A percentile compares a stretch with the other conserved stretches of the same genome.
phyloP scores from a whole-genome alignment of 2,113 vertebrate genomes.

The Psilopogon haemacephalus region DNA sequence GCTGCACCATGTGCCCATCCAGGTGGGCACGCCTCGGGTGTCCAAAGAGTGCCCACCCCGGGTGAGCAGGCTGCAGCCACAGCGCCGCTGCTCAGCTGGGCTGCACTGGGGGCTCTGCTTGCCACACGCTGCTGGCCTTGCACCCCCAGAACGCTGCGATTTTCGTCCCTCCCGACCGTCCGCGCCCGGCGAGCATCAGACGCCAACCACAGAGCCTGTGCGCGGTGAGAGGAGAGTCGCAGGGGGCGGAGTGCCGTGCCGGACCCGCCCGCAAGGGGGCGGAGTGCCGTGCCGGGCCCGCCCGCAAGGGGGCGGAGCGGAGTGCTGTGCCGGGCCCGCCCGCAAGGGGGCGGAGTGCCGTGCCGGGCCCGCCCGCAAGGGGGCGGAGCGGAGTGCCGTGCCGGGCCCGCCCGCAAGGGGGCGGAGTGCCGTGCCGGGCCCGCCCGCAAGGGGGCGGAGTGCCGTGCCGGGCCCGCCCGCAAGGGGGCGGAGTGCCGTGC shows the following conservation, averaged over 20 bases:
- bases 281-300: no score
- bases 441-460: no score
- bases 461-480: no score
- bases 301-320: no score
- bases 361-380: no score
- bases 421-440: no score
- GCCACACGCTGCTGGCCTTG: fast-evolving
- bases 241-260: neutral
- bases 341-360: no score
- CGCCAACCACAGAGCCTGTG: neutral
- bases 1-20: neutral
- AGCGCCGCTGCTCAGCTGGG: neutral
- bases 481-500: no score
- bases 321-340: no score
- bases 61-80: neutral
- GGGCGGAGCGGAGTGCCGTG: no score
- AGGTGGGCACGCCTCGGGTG: neutral
- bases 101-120: neutral
- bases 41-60: neutral
- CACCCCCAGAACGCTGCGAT: fast-evolving
- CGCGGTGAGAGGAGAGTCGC: neutral
- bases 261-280: constrained; percentile 10
- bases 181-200: fast-evolving
- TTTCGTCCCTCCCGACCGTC: neutral
- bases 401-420: no score